Evolutionary conservation across 2,888 invertebrate species (phyloP).

Genomic region (Euproctis similis): DNA sequence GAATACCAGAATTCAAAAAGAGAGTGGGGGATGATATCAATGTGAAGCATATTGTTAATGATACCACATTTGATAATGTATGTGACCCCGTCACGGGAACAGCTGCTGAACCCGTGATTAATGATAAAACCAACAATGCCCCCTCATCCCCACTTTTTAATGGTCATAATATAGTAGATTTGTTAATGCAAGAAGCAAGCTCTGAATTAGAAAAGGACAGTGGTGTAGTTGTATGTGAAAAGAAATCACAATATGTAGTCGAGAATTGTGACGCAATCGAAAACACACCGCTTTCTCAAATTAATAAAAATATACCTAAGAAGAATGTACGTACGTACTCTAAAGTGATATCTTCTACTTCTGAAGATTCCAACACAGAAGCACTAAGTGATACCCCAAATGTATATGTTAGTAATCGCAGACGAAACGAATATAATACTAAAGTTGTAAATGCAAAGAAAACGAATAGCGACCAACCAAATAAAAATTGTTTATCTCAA

Average conservation of each 20-base stretch:
- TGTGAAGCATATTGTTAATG: conserved; percentile 27
- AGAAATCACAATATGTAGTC: conserved; percentile 18
- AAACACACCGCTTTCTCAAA: conserved; percentile 24
- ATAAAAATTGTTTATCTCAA: conserved; percentile 48
- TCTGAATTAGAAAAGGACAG: conserved; percentile 23
- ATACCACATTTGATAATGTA: conserved; percentile 35
- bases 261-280: conserved; percentile 32
- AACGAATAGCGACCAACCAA: conserved; percentile 24
- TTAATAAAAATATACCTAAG: conserved; percentile 5
- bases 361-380: conserved; percentile 50
- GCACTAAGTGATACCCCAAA: conserved; percentile 35
- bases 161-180: conserved; percentile 38
- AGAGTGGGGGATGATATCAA: conserved; percentile 1
- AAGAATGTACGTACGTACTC: neutral
- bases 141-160: conserved; percentile 34
- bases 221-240: conserved; percentile 28
- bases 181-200: conserved; percentile 45
- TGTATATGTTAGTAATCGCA: conserved; percentile 28
- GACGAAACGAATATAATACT: conserved; percentile 15
- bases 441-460: conserved; percentile 9
- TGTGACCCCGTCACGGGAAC: conserved; percentile 41
- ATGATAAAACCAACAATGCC: conserved; percentile 39
- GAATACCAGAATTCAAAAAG: conserved; percentile 1
- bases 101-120: conserved; percentile 40
- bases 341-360: conserved; percentile 30